Percentiles rank a stretch among this genome's conserved stretches.
Evolutionary conservation across 2,113 vertebrate species (phyloP).

Genomic region (Aegypius monachus): DNA sequence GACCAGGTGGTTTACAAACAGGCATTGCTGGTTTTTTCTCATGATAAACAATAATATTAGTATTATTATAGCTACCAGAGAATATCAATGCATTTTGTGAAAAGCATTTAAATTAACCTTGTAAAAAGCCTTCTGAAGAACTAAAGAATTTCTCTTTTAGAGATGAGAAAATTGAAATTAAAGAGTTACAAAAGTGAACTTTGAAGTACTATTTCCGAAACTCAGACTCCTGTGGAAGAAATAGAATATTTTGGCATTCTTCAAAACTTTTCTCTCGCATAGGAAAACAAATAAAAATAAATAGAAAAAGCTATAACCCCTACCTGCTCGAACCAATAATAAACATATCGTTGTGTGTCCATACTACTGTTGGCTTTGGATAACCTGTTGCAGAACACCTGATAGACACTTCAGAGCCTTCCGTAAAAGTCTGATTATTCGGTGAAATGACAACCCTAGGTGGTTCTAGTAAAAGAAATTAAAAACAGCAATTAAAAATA

Average conservation of each 20-base stretch:
- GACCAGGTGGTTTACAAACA: not conserved
- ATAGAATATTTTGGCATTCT: not conserved
- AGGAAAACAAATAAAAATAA: not conserved
- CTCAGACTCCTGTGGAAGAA: not conserved
- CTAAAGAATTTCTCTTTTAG: not conserved
- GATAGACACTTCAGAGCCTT: slow-evolving; percentile 86
- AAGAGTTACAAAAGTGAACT: not conserved
- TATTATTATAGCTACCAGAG: not conserved
- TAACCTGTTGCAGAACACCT: slow-evolving; percentile 85
- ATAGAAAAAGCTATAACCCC: not conserved
- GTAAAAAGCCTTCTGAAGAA: not conserved
- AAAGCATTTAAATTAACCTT: not conserved
- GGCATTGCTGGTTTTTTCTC: not conserved
- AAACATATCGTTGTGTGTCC: slow-evolving; percentile 91
- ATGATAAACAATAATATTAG: not conserved
- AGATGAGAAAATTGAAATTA: not conserved
- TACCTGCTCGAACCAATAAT: slow-evolving; percentile 87
- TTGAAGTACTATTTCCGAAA: not conserved
- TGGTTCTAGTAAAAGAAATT: slow-evolving; percentile 73
- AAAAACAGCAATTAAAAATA: not conserved
- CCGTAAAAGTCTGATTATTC: slow-evolving; percentile 84
- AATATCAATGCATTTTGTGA: not conserved
- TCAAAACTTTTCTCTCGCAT: not conserved
- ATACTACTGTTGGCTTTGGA: slow-evolving; percentile 84
- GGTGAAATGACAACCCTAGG: slow-evolving; percentile 86